These are phyloP conservation scores for Oreotragus oreotragus DNA, from an alignment of 2,113 vertebrate species.

Conservation along the genomic window DNA sequence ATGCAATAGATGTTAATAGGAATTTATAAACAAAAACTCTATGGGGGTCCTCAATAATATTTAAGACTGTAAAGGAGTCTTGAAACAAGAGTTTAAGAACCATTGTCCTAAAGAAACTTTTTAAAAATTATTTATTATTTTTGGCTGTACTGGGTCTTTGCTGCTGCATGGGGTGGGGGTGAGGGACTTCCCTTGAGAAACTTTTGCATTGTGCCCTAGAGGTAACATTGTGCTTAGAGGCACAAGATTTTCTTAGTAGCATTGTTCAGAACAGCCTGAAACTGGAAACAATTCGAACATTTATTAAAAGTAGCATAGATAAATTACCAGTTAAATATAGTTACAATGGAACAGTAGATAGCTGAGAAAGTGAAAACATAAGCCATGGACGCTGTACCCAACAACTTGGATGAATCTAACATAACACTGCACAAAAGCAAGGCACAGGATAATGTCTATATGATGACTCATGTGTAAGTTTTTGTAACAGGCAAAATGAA, in stretches of 20 bases:
- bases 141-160: background rate
- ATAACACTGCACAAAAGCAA: background rate
- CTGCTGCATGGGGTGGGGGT: background rate
- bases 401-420: background rate
- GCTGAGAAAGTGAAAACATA: background rate
- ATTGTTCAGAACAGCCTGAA: background rate
- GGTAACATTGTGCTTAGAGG: background rate
- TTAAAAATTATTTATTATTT: background rate
- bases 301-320: background rate
- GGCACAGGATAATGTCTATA: background rate
- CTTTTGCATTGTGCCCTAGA: background rate
- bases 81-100: background rate
- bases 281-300: background rate
- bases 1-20: background rate
- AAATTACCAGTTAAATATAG: background rate
- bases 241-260: background rate
- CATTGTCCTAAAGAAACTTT: background rate
- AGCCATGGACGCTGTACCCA: background rate
- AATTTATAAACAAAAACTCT: background rate
- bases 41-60: background rate
- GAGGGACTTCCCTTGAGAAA: background rate
- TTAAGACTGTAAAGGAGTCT: background rate
- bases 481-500: background rate
- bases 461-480: background rate
- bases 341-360: background rate